Evolutionary conservation across 2,113 vertebrate species (phyloP).

Genomic region (Desmodus rotundus): DNA sequence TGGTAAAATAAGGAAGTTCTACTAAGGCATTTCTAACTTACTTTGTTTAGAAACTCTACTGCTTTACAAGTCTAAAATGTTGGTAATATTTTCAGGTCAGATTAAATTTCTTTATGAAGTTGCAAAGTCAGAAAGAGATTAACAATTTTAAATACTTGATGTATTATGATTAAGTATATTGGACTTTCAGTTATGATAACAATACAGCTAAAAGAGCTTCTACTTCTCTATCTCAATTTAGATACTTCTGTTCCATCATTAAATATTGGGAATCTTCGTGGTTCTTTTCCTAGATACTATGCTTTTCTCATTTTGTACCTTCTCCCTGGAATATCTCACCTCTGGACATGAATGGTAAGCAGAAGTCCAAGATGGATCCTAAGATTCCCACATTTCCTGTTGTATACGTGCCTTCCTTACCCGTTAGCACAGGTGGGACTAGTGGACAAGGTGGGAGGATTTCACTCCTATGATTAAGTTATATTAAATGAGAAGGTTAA

Average conservation of each 20-base stretch:
- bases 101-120: constrained; percentile 2
- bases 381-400: neutral
- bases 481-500: neutral
- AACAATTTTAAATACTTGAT: constrained; percentile 23
- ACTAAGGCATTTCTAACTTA: neutral
- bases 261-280: neutral
- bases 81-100: neutral
- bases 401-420: neutral
- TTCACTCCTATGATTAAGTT: neutral
- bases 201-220: neutral
- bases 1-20: neutral
- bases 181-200: neutral
- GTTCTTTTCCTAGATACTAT: neutral
- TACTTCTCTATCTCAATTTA: neutral
- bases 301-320: neutral
- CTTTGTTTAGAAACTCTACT: neutral
- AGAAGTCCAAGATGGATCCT: neutral
- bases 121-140: neutral
- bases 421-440: neutral
- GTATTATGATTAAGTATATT: neutral
- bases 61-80: neutral
- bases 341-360: neutral
- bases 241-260: neutral
- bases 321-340: neutral
- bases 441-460: neutral